Base-by-base conservation (phyloP, 2,113 vertebrate species). In the Rhinichthys klamathensis region DNA sequence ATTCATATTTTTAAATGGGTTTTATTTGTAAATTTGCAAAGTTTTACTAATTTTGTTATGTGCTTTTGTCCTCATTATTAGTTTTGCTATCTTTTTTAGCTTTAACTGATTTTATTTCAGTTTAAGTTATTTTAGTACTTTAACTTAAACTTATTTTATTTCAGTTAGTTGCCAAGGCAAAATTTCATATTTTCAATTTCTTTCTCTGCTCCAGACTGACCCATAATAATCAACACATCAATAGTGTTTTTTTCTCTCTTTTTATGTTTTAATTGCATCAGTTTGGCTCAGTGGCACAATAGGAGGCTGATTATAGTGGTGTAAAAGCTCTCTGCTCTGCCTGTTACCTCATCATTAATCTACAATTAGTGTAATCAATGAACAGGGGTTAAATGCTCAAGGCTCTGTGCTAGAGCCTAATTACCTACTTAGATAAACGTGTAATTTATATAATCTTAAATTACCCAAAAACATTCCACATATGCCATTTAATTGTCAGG, bases 381-480 rank as follows among this genome's bases (percentile, higher is more conserved):
- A 81, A 67, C 79, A 67, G 25, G 2, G 41, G 44, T 81, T 51
- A 81, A 32, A 67, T 4, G 79, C 79, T 81, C 7, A 23, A 32
- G 44, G 44, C 61, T 69, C 25, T 30, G 25, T 32, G 41, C 11
- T 30, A 16, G 25, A 65, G 25, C 2, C 9, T 69, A 51, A 69
- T 69, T 51, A 69, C 21, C 2, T 51, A 65, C 18, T 69, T 69
- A 69, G 41, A 9, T 46, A 69, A 67, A 32, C 8, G 44, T 81
- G 60, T 51, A 10, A 81, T 67, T 69, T 81, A 49, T 81, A 49
- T 81, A 81, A 49, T 61, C 60, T 23, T 69, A 69, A 69, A 80
- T 69, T 49, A 81, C 16, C 61, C 41, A 81, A 67, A 35, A 81
- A 81, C 61, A 81, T 81, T 46, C 61, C 61, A 51, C 61, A 51